Conservation (phyloP, 2,113 vertebrate genomes). For the Trogon surrucura region DNA sequence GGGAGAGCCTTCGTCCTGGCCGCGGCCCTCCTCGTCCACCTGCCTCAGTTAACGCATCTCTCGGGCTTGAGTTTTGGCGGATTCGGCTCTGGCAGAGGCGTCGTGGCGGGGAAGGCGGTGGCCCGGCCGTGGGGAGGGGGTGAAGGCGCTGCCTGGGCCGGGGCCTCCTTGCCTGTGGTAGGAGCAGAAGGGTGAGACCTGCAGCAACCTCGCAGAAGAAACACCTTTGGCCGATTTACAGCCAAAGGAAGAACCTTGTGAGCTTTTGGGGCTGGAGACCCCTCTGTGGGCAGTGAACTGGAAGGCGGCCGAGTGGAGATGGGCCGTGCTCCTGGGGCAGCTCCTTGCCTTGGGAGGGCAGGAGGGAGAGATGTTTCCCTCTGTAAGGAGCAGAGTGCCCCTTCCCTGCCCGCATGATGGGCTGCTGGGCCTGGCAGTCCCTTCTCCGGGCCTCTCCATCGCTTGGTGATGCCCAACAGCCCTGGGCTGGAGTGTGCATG, state of each 20-base stretch:
- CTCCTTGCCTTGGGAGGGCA: background rate
- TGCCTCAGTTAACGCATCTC: background rate
- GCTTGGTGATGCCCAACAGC: fast-evolving
- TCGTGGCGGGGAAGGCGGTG: background rate
- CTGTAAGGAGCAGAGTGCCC: background rate
- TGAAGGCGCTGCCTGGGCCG: fast-evolving
- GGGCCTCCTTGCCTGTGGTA: fast-evolving
- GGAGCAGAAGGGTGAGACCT: background rate
- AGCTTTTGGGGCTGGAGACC: background rate
- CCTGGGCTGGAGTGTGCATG: background rate
- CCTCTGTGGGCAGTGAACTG: fast-evolving
- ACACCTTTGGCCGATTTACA: fast-evolving
- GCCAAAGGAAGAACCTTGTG: background rate
- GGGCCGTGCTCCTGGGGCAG: fast-evolving
- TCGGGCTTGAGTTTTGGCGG: background rate
- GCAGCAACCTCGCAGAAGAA: background rate
- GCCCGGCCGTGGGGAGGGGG: background rate
- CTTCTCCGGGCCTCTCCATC: background rate
- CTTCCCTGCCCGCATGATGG: background rate
- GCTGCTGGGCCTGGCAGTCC: background rate
- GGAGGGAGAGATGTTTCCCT: background rate
- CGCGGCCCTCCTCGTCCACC: fast-evolving
- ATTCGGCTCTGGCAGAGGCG: background rate
- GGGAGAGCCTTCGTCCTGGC: background rate
- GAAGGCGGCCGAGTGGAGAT: background rate